Conservation (phyloP, 2,797 vertebrate species). For the Balearica regulorum region DNA sequence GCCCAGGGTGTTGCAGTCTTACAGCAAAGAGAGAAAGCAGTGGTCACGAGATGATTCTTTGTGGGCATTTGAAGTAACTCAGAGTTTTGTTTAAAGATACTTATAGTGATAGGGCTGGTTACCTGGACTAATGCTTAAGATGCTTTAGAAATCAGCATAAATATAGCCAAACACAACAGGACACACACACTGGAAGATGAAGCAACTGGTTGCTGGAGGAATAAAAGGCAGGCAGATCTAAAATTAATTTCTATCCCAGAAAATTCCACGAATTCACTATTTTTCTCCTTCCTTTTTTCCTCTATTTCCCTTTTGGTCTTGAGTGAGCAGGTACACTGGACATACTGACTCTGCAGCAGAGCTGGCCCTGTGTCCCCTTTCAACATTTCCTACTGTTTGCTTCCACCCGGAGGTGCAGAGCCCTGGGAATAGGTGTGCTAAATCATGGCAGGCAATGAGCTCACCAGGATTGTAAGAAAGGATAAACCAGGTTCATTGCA, state of each 20-base stretch:
- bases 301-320: background rate
- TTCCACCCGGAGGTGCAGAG: background rate
- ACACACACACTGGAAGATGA: background rate
- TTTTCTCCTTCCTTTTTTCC: background rate
- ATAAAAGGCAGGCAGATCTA: background rate
- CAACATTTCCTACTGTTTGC: background rate
- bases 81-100: background rate
- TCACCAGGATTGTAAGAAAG: background rate
- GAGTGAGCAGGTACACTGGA: background rate
- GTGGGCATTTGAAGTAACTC: background rate
- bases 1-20: background rate
- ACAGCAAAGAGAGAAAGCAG: background rate
- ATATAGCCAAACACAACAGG: background rate
- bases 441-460: background rate
- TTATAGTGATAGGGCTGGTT: background rate
- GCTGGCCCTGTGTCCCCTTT: background rate
- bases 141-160: background rate
- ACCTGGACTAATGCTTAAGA: background rate
- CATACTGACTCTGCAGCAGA: background rate
- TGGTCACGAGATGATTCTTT: fast-evolving
- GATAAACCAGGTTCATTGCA: background rate
- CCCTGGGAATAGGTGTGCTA: background rate
- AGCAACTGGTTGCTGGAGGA: background rate
- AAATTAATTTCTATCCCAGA: background rate
- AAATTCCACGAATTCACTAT: background rate